Evolutionary conservation across 1,140 invertebrate genomes (phyloP).

Genomic region (Cecropterus lyciades): DNA sequence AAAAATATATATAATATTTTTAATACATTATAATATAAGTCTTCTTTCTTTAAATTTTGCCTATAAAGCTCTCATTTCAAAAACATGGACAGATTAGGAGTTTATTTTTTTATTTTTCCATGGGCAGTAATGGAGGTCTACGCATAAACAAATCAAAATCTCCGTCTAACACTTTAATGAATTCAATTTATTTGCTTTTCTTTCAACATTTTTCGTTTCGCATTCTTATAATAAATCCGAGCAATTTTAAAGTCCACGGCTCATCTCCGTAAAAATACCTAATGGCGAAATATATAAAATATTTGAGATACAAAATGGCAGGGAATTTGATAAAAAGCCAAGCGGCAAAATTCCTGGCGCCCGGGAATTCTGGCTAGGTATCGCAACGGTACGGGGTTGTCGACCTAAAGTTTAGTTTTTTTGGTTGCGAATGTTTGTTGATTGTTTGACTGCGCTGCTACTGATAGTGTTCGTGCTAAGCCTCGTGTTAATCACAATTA

Average conservation of each 20-base stretch:
- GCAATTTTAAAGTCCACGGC: slow-evolving; percentile 22
- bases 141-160: not conserved
- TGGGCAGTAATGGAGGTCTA: too few relatives aligned
- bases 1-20: too few relatives aligned
- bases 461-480: too few relatives aligned
- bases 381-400: not conserved
- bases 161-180: slow-evolving; percentile 17
- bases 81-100: too few relatives aligned
- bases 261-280: slow-evolving; percentile 27
- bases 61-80: too few relatives aligned
- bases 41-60: too few relatives aligned
- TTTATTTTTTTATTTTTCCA: too few relatives aligned
- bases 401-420: slow-evolving; percentile 1
- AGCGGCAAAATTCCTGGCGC: slow-evolving; percentile 20
- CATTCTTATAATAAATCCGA: slow-evolving; percentile 23
- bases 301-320: slow-evolving; percentile 12
- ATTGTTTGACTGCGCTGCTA: too few relatives aligned
- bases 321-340: slow-evolving; percentile 23
- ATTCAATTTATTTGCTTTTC: slow-evolving; percentile 23
- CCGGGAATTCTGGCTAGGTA: slow-evolving; percentile 14
- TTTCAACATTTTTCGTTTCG: slow-evolving; percentile 11
- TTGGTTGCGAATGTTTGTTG: not conserved
- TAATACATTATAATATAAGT: too few relatives aligned
- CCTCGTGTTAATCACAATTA: too few relatives aligned
- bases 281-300: slow-evolving; percentile 27